phyloP scores from a whole-genome alignment of 2,113 vertebrate species.

The Burhinus oedicnemus region DNA sequence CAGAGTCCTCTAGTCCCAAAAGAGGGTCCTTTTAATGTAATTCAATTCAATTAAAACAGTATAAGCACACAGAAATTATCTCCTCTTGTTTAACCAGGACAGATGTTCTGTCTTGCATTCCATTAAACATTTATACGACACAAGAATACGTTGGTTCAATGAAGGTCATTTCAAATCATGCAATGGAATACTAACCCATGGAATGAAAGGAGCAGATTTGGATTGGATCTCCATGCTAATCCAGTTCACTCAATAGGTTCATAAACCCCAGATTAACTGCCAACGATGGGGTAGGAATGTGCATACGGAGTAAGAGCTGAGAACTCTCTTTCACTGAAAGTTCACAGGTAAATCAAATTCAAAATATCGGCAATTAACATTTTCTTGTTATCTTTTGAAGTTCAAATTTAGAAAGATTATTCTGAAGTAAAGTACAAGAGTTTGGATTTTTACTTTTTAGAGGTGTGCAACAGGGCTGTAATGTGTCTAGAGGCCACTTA shows the following conservation, averaged over 20 bases:
- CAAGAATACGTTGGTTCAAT: neutral
- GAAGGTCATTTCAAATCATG: neutral
- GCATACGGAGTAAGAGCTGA: neutral
- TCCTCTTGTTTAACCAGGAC: neutral
- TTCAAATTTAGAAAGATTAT: neutral
- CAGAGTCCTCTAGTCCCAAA: neutral
- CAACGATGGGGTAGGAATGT: rapidly evolving
- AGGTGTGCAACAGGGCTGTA: neutral
- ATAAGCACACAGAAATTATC: neutral
- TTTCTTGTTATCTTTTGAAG: neutral
- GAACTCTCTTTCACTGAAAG: neutral
- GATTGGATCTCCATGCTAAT: neutral
- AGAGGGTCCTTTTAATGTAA: neutral
- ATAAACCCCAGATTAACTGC: neutral
- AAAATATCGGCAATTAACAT: neutral
- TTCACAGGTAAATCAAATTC: neutral
- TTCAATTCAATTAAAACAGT: neutral
- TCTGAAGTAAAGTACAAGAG: neutral
- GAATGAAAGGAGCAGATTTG: neutral
- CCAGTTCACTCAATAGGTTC: neutral
- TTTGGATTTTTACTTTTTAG: neutral
- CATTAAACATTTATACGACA: neutral
- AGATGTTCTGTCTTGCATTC: neutral
- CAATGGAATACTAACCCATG: neutral
- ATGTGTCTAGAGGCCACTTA: neutral